Conservation (phyloP, 2,888 invertebrate genomes). For the Drosophila antonietae region DNA sequence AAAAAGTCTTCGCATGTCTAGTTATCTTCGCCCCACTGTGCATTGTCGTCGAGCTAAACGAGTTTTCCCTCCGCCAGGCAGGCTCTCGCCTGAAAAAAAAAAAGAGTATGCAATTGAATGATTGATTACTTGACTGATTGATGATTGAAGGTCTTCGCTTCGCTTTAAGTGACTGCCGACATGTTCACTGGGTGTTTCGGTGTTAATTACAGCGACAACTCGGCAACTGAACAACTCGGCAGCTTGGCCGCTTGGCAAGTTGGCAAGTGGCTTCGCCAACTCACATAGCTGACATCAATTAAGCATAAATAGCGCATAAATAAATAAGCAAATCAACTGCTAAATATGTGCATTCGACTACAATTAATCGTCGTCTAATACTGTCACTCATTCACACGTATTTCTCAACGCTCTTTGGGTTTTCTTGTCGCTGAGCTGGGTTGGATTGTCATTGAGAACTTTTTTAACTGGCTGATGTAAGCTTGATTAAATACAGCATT, state of each 20-base stretch:
- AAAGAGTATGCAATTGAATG: constrained; percentile 64
- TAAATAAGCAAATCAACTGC: constrained; percentile 36
- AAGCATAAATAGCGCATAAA: constrained; percentile 35
- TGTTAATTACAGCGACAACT: constrained; percentile 78
- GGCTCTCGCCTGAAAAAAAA: constrained; percentile 11
- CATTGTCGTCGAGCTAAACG: constrained; percentile 32
- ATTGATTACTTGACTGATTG: constrained; percentile 79
- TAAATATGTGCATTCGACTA: constrained; percentile 16
- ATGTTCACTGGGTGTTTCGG: constrained; percentile 78
- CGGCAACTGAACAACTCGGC: constrained; percentile 14
- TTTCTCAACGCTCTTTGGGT: neutral
- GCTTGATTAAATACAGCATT: neutral
- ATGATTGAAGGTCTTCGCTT: constrained; percentile 73
- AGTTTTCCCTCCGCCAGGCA: constrained; percentile 21
- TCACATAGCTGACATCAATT: constrained; percentile 39
- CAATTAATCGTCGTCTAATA: constrained; percentile 21
- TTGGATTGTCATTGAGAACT: neutral
- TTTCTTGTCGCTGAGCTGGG: neutral
- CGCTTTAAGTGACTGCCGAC: constrained; percentile 81
- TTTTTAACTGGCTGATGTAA: constrained; percentile 1
- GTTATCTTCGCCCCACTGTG: neutral
- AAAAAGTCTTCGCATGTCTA: no score
- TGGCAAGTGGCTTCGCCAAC: constrained; percentile 7
- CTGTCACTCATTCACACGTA: constrained; percentile 9
- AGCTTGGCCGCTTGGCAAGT: constrained; percentile 7